Percentiles rank a stretch among this genome's conserved stretches.
Conservation (phyloP, 2,888 invertebrate genomes). For the Drosophila ustulata region DNA sequence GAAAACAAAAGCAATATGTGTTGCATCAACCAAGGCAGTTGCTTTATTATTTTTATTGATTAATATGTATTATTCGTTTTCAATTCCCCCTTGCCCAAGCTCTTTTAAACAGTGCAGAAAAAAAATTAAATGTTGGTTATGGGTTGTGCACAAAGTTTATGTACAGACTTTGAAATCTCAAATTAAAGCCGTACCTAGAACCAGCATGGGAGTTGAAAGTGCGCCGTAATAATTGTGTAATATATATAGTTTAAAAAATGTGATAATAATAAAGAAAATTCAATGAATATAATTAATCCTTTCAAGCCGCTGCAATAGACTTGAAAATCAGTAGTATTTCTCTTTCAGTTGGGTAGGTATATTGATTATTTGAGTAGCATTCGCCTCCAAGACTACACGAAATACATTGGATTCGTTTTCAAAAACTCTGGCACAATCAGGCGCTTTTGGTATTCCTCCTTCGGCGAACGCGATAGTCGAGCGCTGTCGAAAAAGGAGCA, state of each 20-base stretch:
- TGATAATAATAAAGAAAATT: constrained; percentile 52
- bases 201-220: constrained; percentile 13
- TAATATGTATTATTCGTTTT: constrained; percentile 20
- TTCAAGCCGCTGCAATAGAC: background rate
- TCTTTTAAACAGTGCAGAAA: constrained; percentile 25
- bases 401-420: constrained; percentile 89
- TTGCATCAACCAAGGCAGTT: constrained; percentile 30
- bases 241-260: constrained; percentile 61
- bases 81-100: constrained; percentile 22
- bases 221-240: constrained; percentile 33
- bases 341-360: background rate
- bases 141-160: constrained; percentile 17
- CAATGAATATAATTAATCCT: constrained; percentile 22
- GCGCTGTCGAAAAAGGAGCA: constrained; percentile 13
- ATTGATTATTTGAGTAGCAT: background rate
- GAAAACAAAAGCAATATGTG: constrained; percentile 21
- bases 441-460: constrained; percentile 86
- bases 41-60: constrained; percentile 39
- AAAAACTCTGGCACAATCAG: constrained; percentile 86
- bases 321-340: background rate
- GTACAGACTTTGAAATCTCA: constrained; percentile 20
- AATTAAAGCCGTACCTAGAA: constrained; percentile 23
- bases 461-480: constrained; percentile 84
- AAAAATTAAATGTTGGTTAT: background rate
- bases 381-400: constrained; percentile 85